Percentiles rank a stretch among this genome's conserved stretches.
Evolutionary conservation across 2,113 vertebrate genomes (phyloP).

Genomic region (Columba livia): DNA sequence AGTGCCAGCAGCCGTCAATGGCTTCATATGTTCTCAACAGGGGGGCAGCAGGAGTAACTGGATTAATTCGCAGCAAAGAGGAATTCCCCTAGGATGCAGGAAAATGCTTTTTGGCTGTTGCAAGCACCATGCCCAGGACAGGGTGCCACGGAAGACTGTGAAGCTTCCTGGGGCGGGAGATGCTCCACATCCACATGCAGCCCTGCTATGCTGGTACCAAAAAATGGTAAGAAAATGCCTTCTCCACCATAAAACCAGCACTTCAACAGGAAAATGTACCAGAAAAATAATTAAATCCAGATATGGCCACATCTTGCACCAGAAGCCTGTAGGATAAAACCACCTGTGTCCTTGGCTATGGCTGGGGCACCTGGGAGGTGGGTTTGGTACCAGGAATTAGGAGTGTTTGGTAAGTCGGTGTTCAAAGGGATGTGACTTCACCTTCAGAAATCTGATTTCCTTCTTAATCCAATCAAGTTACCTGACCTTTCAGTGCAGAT

Average conservation of each 20-base stretch:
- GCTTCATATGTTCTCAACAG: not conserved
- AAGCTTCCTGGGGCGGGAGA: rapidly evolving
- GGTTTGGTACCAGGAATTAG: not conserved
- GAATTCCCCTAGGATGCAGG: not conserved
- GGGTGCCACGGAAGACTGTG: rapidly evolving
- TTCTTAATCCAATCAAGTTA: not conserved
- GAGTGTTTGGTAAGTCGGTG: not conserved
- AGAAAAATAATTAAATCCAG: not conserved
- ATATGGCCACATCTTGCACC: not conserved
- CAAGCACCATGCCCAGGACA: rapidly evolving
- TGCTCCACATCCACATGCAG: not conserved
- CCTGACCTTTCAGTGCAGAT: not conserved
- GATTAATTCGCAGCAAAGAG: not conserved
- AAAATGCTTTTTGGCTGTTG: not conserved
- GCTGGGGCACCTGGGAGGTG: not conserved
- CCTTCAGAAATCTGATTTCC: not conserved
- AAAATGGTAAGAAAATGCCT: not conserved
- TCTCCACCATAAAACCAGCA: not conserved
- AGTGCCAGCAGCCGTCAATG: not conserved
- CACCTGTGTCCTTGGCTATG: not conserved
- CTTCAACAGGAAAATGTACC: not conserved
- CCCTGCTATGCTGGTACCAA: not conserved
- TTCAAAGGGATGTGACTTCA: not conserved
- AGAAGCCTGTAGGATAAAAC: not conserved
- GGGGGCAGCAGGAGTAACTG: not conserved